Evolutionary conservation across 2,113 vertebrate species (phyloP).

Genomic region (Amphilophus citrinellus): DNA sequence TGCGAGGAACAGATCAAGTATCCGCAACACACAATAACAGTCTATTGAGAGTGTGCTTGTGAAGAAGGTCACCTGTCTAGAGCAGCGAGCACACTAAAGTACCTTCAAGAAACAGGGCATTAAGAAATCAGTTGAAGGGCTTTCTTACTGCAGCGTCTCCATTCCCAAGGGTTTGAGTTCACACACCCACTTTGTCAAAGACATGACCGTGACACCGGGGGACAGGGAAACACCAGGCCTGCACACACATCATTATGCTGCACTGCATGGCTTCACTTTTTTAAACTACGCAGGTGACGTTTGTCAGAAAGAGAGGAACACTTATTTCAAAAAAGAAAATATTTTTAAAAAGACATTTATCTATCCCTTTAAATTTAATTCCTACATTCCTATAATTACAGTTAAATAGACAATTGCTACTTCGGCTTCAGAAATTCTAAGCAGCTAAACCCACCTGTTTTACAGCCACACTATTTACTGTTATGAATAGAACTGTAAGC

Average conservation of each 20-base stretch:
- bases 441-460: constrained; percentile 36
- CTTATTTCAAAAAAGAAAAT: neutral
- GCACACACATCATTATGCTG: constrained; percentile 43
- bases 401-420: constrained; percentile 5
- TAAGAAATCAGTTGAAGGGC: constrained; percentile 78
- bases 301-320: constrained; percentile 6
- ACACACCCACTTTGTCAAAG: constrained; percentile 70
- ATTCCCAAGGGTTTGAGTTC: constrained; percentile 63
- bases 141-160: constrained; percentile 63
- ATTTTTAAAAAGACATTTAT: neutral
- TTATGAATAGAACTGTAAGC: neutral
- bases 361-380: neutral
- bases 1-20: constrained; percentile 60
- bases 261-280: constrained; percentile 48
- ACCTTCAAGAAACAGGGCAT: constrained; percentile 77
- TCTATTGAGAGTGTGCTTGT: constrained; percentile 61
- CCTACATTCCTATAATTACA: neutral
- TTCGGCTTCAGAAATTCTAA: neutral
- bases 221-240: constrained; percentile 52
- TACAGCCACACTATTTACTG: neutral
- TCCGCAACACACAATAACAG: constrained; percentile 59
- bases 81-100: constrained; percentile 66
- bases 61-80: constrained; percentile 77
- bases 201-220: constrained; percentile 62
- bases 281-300: constrained; percentile 35